Conservation (phyloP, 2,888 invertebrate genomes). For the Eupithecia abbreviata region DNA sequence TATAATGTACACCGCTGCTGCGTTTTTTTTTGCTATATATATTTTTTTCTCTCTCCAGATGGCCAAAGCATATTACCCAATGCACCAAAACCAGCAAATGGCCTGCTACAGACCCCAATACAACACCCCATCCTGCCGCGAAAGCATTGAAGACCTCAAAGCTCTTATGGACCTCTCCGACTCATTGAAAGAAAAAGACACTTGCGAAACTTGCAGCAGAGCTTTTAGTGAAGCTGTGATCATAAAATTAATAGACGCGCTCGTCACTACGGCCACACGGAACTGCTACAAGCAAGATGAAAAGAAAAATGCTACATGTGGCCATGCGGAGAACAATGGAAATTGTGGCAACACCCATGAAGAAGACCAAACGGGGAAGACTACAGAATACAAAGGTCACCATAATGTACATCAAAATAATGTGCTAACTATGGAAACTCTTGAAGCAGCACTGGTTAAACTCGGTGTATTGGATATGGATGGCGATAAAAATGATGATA, state of each 20-base stretch:
- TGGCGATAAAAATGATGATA: background rate
- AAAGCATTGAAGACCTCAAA: slow-evolving; percentile 16
- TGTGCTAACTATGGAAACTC: background rate
- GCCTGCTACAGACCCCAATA: slow-evolving; percentile 7
- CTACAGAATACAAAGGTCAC: background rate
- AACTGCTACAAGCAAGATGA: slow-evolving; percentile 6
- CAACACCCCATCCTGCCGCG: background rate
- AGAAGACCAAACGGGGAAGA: background rate
- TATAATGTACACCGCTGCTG: too few relatives aligned
- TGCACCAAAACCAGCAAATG: background rate
- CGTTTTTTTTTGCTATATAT: too few relatives aligned
- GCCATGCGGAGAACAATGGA: background rate
- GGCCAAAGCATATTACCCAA: background rate
- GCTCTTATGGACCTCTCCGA: background rate
- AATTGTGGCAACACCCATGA: background rate
- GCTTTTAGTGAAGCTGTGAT: background rate
- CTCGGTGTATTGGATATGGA: background rate
- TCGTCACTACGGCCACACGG: background rate
- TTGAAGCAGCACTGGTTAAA: background rate
- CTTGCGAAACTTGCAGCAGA: background rate
- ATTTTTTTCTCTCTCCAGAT: background rate
- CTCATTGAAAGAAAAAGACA: slow-evolving; percentile 25
- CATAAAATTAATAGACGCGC: slow-evolving; percentile 3
- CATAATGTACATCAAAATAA: background rate
- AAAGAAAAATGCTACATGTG: background rate